These are phyloP conservation scores for Theretra japonica DNA, from an alignment of 2,888 invertebrate species.

Conservation along the genomic window DNA sequence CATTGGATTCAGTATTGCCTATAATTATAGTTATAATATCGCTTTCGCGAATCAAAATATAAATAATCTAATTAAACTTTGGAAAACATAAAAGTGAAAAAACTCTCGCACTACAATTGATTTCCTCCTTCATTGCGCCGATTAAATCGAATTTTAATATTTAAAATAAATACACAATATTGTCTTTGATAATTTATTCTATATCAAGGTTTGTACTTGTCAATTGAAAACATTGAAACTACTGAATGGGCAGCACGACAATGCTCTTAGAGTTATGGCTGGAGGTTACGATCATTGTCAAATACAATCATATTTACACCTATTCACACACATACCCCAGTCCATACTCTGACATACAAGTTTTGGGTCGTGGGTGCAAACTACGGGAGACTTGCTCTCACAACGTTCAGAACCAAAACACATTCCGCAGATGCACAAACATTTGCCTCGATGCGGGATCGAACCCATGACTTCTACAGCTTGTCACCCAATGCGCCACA, in stretches of 20 bases:
- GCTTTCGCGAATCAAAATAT: neutral
- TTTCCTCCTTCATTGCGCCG: neutral
- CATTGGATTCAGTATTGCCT: neutral
- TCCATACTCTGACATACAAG: no score
- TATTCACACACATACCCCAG: no score
- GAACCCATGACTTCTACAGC: no score
- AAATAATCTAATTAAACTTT: conserved; percentile 12
- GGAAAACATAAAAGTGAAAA: conserved; percentile 8
- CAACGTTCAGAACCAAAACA: no score
- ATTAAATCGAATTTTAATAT: conserved; percentile 4
- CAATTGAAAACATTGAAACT: conserved; percentile 22
- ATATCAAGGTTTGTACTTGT: conserved; percentile 23
- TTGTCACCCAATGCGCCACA: no score
- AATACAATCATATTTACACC: no score
- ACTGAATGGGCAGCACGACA: neutral
- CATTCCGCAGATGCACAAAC: no score
- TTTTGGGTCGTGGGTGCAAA: no score
- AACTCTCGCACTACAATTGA: neutral
- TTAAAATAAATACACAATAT: conserved; percentile 31
- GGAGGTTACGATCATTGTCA: neutral
- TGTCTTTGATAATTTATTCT: conserved; percentile 29
- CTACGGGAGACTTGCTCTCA: no score
- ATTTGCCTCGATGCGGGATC: no score
- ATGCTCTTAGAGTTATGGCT: neutral
- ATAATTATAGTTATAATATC: neutral